Evolutionary conservation across 2,113 vertebrate genomes (phyloP), one percentile per base, ranked within the genome.

Genomic region (Mastomys natalensis): DNA sequence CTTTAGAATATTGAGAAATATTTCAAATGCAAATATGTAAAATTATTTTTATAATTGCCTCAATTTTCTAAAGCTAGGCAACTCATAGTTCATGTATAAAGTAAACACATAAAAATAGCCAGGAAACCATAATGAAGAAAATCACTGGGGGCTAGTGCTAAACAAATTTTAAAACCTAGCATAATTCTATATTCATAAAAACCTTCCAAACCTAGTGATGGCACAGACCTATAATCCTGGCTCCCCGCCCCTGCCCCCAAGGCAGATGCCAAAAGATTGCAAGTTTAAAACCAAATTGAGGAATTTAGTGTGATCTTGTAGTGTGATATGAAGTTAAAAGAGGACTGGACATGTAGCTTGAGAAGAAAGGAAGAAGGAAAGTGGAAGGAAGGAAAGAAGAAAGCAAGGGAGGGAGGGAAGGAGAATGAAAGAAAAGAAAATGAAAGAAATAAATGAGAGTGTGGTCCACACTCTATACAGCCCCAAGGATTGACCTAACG

Each of bases 1-100:
- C 26, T 16, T 53, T 96, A 80, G 86, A 96, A n/a, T 74, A 37
- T 48, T 12, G 12, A 84, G 3, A 84, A 89, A 94, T 58, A 81
- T 58, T 87, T 89, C 29, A 87, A 64, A 66, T 0, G n/a, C 21
- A 84, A 91, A 48, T 60, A 51, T 26, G 51, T 86, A 74, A 91
- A 74, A 84, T 55, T 37, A 48, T 40, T 60, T 60, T 58, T 82
- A 15, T 9, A 93, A 87, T 87, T 55, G 17, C 8, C 68, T 62
- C 37, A 0, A 45, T 51, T 66, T 94, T 73, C 66, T 92, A n/a
- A 91, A 89, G 40, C 17, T 76, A 91, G 34, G 34, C n/a, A 87
- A 87, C 89, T 89, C 86, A 43, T 82, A 58, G 12, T 40, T 89
- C 34, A 53, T 66, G 13, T 6, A 78, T 70, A 62, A 64, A 93